Base-by-base conservation (phyloP, 2,888 invertebrate genomes). In the Trichogramma evanescens region DNA sequence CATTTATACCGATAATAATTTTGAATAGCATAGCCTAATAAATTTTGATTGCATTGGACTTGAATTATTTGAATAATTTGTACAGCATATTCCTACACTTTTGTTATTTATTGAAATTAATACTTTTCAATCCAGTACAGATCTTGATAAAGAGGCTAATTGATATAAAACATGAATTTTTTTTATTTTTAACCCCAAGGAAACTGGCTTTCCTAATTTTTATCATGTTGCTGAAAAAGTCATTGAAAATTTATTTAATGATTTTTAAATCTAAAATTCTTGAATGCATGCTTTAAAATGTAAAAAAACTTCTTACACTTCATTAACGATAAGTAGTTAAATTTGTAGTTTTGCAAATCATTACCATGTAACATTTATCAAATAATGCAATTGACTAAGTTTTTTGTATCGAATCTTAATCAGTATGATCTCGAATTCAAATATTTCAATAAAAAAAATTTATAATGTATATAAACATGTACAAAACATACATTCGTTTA, bases 131-230 rank as follows among this genome's bases (percentile, higher is more conserved):
- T 62, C 10, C 5, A 62, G 53, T 58, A 58, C 58, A 61, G 50
- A 63, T 58, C 59, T 63, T 61, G 56, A 60, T 63, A 60, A 63
- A 63, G 58, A 26, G 26, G 26, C 26, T 53, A 49, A 7, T 38
- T 50, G 49, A 10, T 26, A 58, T 39, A 50, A 46, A 52, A 41
- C 50, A 54, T 39, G 58, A 5, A 45, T 46, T 10, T 40, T 49
- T 38, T 56, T 50, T 4, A 58, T 56, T 60, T 61, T 56, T 26
- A 56, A 56, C 49, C 26, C 58, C 54, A 61, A 50, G 63, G 63
- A 61, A 63, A 63, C 63, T 63, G 63, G 60, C 58, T 63, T 63
- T 63, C 60, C 63, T 56, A 49, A 13, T 58, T 52, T 58, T 60
- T 63, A 53, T 54, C 43, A 40, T 56, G 61, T 53, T 53, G 50